Percentiles rank a stretch among this genome's conserved stretches.
These are phyloP conservation scores for Colletes latitarsis DNA, from an alignment of 1,140 invertebrate genomes.

Conservation along the genomic window DNA sequence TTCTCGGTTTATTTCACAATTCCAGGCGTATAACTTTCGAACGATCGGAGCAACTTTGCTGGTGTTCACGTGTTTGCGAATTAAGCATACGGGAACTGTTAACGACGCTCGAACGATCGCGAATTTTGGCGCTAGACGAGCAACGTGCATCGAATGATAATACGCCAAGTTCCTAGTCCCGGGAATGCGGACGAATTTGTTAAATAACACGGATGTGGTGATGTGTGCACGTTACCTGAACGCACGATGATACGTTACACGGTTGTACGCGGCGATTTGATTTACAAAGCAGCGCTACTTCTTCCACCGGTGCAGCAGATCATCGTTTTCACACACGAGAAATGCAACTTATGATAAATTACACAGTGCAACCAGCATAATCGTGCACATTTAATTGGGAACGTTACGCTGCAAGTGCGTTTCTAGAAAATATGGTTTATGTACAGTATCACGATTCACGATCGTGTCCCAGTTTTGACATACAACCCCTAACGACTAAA, in stretches of 20 bases:
- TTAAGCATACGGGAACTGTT: neutral
- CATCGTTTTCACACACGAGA: slow-evolving; percentile 54
- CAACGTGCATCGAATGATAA: neutral
- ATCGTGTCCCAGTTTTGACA: slow-evolving; percentile 25
- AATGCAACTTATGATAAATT: slow-evolving; percentile 4
- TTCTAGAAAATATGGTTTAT: neutral
- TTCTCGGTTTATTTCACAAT: neutral
- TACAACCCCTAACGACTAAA: neutral
- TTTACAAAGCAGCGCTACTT: slow-evolving; percentile 45
- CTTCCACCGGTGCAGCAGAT: slow-evolving; percentile 15
- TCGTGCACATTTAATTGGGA: slow-evolving; percentile 15
- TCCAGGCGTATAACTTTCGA: neutral
- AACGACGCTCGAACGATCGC: neutral
- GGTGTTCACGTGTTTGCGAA: neutral
- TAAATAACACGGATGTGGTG: slow-evolving; percentile 22
- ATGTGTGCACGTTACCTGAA: slow-evolving; percentile 11
- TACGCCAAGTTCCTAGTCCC: neutral
- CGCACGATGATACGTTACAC: slow-evolving; percentile 3
- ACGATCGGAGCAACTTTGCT: neutral
- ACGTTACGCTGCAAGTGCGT: neutral
- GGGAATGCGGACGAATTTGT: slow-evolving; percentile 35
- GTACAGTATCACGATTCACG: neutral
- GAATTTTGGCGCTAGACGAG: slow-evolving; percentile 5
- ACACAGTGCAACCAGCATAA: neutral
- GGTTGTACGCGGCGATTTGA: slow-evolving; percentile 15